Percentiles rank a stretch among this genome's conserved stretches.
phyloP scores from a whole-genome alignment of 2,113 vertebrate species.

The Puffinus mauretanicus region DNA sequence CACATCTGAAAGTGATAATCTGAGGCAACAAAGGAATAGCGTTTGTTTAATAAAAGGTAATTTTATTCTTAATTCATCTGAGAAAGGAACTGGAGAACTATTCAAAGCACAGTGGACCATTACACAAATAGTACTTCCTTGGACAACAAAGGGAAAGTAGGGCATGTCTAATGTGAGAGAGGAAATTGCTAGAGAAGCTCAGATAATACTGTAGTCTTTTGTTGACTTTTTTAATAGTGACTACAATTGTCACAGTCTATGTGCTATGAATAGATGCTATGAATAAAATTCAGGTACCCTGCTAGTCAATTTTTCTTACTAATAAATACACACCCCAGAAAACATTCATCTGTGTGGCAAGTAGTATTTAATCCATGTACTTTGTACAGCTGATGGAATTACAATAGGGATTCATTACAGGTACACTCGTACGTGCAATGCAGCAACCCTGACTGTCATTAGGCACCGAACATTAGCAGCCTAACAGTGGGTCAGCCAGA shows the following conservation, averaged over 20 bases:
- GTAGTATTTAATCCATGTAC: neutral
- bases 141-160: constrained; percentile 20
- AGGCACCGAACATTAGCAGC: neutral
- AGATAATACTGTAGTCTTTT: neutral
- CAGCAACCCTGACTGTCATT: neutral
- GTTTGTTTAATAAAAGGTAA: neutral
- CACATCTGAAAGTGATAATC: constrained; percentile 21
- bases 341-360: neutral
- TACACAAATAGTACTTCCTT: neutral
- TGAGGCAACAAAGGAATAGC: neutral
- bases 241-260: neutral
- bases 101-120: neutral
- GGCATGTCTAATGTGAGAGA: neutral
- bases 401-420: neutral
- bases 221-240: neutral
- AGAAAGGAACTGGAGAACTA: neutral
- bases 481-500: neutral
- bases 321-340: neutral
- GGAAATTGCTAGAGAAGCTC: constrained; percentile 35
- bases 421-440: too few relatives aligned
- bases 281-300: constrained; percentile 2
- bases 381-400: neutral
- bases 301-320: neutral
- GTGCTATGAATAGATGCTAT: neutral
- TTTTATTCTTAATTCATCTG: neutral